Evolutionary conservation across 2,113 vertebrate genomes (phyloP).

Genomic region (Gulo gulo): DNA sequence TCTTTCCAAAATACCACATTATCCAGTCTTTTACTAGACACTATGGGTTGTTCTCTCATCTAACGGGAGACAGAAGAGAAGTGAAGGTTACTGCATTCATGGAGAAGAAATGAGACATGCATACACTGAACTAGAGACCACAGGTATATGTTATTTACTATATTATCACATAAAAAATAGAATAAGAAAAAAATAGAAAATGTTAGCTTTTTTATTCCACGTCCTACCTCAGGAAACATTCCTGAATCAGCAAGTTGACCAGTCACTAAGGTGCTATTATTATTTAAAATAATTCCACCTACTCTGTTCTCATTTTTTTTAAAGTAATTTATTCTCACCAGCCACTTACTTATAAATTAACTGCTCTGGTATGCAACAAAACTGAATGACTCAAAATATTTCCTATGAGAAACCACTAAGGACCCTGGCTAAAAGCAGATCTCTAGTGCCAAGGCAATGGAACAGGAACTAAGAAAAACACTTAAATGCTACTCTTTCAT

Average conservation of each 20-base stretch:
- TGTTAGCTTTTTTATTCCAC: background rate
- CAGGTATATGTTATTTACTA: background rate
- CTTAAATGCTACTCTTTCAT: background rate
- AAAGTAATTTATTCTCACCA: conserved; percentile 24
- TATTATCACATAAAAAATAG: background rate
- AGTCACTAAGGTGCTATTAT: background rate
- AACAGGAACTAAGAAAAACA: background rate
- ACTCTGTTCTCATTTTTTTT: background rate
- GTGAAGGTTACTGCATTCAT: background rate
- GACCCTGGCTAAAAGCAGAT: background rate
- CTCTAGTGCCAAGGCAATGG: background rate
- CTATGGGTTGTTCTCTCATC: background rate
- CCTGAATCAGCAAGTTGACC: background rate
- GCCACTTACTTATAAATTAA: background rate
- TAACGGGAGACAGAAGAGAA: conserved; percentile 5
- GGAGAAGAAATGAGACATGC: background rate
- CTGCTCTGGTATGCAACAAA: background rate
- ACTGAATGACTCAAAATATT: conserved; percentile 15
- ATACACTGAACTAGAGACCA: background rate
- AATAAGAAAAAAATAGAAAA: background rate
- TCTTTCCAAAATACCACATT: background rate
- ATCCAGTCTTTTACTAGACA: background rate
- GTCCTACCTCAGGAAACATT: background rate
- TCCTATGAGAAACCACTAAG: background rate
- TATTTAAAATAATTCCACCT: background rate